A percentile compares a stretch with the other conserved stretches of the same genome.
Evolutionary conservation across 2,797 vertebrate species (phyloP).

Genomic region (Mallotus villosus): DNA sequence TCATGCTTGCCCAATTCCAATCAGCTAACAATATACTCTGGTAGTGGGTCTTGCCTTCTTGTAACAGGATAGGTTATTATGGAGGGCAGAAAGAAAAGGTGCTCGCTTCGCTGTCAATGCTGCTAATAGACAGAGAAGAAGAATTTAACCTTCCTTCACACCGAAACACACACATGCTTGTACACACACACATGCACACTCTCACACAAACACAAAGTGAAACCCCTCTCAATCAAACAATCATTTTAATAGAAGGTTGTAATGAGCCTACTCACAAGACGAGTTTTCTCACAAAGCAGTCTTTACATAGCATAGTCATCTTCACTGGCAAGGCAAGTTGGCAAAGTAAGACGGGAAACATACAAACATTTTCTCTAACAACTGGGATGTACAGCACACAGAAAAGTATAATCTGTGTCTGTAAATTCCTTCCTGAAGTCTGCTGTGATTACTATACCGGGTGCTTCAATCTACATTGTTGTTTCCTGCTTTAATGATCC

Average conservation of each 20-base stretch:
- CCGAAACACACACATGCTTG: constrained; percentile 22
- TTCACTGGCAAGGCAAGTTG: not conserved
- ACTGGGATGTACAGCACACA: constrained; percentile 47
- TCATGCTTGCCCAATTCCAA: constrained; percentile 98
- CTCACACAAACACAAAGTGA: not conserved
- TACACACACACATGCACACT: constrained; percentile 13
- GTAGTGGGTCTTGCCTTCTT: constrained; percentile 80
- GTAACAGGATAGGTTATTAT: constrained; percentile 90
- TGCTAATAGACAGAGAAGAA: constrained; percentile 88
- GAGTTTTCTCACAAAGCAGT: not conserved
- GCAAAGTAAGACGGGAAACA: no score
- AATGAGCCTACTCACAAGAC: not conserved
- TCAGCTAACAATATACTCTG: constrained; percentile 91
- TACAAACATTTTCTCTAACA: no score
- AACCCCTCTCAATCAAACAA: not conserved
- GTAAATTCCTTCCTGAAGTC: constrained; percentile 20
- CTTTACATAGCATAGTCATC: not conserved
- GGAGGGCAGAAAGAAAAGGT: constrained; percentile 83
- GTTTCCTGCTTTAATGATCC: constrained; percentile 53
- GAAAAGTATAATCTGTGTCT: constrained; percentile 26
- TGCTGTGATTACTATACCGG: constrained; percentile 47
- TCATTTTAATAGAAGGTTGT: not conserved
- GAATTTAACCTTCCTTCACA: constrained; percentile 62
- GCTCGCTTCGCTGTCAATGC: constrained; percentile 91
- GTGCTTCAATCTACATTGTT: constrained; percentile 44